Evolutionary conservation across 2,888 invertebrate genomes (phyloP), one percentile per base, ranked within the genome.

Genomic region (Caenorhabditis plicata): DNA sequence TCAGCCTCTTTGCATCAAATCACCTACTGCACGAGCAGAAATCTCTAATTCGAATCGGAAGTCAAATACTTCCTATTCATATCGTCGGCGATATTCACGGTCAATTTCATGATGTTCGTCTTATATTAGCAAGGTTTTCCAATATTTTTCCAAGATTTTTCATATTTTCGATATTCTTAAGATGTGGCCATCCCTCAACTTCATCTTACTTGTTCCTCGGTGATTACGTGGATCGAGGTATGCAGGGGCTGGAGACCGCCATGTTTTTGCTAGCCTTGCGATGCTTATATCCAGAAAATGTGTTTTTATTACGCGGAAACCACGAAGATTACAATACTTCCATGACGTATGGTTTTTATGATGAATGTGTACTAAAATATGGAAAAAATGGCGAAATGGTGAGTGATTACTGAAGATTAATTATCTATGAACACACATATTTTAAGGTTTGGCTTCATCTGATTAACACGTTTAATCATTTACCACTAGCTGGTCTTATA

Each of bases 311-410:
- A 23, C 56, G 75, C 17, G 76, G 76, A n/a, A 76, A 76, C 44
- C 76, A 76, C 47, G 76, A 76, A 27, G 76, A 76, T 52, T 65
- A 63, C 48, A 75, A 75, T 46, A 75, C 76, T 3, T 61, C 71
- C 27, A 42, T 69, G 35, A 65, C 73, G 1, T 76, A 76, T 49
- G 76, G 76, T 1, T 74, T 76, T 60, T 76, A 71, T 56, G 76
- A 76, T 47, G 76, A 76, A 45, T 68, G 69, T 38, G 29, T 55
- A 8, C 38, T 48, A 44, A 67, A 68, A 26, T 65, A 57, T 41
- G 63, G 47, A 5, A 53, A 52, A n/a, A 36, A 43, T n/a, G 68
- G 62, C 3, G 53, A 53, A 4, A 31, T 58, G 22, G 62, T 47
- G 9, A 43, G 26, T 26, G 8, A 19, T 35, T 7, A 27, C 36